Evolutionary conservation across 2,888 invertebrate species (phyloP), one percentile per base, ranked within the genome.

Genomic region (Achlya flavicornis): DNA sequence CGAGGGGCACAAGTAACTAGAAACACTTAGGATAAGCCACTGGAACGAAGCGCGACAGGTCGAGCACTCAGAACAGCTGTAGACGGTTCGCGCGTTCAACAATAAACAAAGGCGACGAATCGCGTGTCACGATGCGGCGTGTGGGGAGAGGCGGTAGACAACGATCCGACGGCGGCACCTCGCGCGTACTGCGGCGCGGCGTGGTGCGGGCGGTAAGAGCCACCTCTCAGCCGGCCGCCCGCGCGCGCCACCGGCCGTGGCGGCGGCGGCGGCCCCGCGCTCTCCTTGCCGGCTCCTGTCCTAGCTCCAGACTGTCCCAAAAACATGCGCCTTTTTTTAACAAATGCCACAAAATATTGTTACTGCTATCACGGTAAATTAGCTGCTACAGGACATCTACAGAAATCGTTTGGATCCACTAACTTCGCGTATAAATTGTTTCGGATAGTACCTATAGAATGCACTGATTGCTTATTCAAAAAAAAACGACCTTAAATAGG

Each of bases 101-200:
- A 84, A 90, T 89, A 93, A 93, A 92, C 92, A 92, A 92, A 92
- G 91, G 79, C 77, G 73, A 77, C 81, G 85, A n/a, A 87, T 85
- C 87, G 89, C 85, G 87, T 76, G 77, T 77, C 74, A 69, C 74
- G 76, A 67, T 70, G 69, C 77, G 75, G 75, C 72, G 71, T 71
- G 68, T 65, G 66, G 72, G 65, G 71, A 65, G 70, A 70, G 68
- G 66, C 77, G 69, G 73, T 80, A 80, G 84, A 90, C 90, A 77
- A 88, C 87, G 73, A 78, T 81, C 90, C 89, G 81, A 70, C 84
- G 79, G 81, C 85, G 88, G 86, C 86, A 80, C 83, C 85, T 85
- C 85, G 87, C 90, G 88, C 89, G 89, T 87, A 92, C 92, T 92
- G 92, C 89, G 87, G 88, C 81, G 84, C 83, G 80, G 67, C 68